Evolutionary conservation across 1,140 invertebrate species (phyloP), one percentile per base, ranked within the genome.

Genomic region (Littorina saxatilis): DNA sequence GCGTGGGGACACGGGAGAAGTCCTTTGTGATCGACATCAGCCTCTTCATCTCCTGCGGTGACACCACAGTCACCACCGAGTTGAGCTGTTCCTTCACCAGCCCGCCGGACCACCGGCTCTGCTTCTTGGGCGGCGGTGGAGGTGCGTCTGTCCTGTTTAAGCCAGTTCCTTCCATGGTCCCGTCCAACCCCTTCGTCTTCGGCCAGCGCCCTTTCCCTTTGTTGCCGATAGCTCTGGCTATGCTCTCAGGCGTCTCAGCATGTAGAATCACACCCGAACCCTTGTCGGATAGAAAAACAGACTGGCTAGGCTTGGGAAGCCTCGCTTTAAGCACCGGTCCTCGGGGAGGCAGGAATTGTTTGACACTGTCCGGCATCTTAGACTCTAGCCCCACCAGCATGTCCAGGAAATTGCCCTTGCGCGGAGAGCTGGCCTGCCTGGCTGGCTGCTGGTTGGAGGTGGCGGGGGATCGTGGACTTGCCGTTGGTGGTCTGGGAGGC

Each of bases 321-420:
- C n/a, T 17, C n/a, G n/a, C n/a, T n/a, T n/a, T n/a, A n/a, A n/a
- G n/a, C n/a, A 43, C 0, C 37, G 0, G 27, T 15, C 0, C 35
- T 35, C 55, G 1, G n/a, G n/a, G 23, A 39, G 76, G 76, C 20
- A 78, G 39, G n/a, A 78, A 66, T 27, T 61, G 20, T 35, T 78
- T 78, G 55, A 37, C 76, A 40, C 50, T 63, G 29, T 15, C 17
- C 27, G 76, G 76, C 76, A 78, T 78, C 27, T 63, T 63, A 39
- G 76, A 78, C 39, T 78, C 76, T 37, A 78, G 76, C 39, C 66
- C 43, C 76, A 78, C 66, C 58, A 78, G 35, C 37, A 63, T 23
- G 23, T 78, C 11, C 23, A 66, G n/a, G n/a, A 78, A 63, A 20
- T 55, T 37, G 11, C 37, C 35, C 13, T 39, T 17, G 15, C 17